These are phyloP conservation scores for Theodoxus fluviatilis DNA, from an alignment of 2,888 invertebrate species.

Conservation along the genomic window DNA sequence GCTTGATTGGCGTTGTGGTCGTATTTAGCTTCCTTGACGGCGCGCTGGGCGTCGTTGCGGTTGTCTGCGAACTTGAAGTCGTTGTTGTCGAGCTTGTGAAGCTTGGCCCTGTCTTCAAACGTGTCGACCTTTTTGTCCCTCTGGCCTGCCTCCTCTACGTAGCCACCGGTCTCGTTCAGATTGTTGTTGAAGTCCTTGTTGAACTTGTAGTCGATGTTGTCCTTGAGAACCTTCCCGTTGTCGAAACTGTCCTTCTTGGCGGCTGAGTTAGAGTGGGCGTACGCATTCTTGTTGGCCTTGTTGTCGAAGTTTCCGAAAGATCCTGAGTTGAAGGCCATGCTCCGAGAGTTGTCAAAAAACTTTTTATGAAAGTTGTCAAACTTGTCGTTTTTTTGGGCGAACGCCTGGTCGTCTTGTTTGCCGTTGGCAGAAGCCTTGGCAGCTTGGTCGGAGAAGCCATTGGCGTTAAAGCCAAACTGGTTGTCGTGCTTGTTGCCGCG, in stretches of 20 bases:
- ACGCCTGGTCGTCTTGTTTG: too few species aligned
- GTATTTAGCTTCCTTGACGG: constrained; percentile 25
- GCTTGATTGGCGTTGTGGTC: constrained; percentile 26
- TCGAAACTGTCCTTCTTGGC: constrained; percentile 27
- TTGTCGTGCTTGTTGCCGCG: too few species aligned
- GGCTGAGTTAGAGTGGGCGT: constrained; percentile 23
- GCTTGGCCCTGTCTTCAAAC: constrained; percentile 24
- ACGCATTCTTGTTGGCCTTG: too few species aligned
- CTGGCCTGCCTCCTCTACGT: constrained; percentile 27
- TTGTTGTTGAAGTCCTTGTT: constrained; percentile 28
- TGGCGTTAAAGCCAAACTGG: too few species aligned
- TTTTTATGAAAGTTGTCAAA: too few species aligned
- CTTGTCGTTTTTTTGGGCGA: too few species aligned
- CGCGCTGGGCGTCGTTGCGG: constrained; percentile 22
- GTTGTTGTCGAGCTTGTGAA: constrained; percentile 23
- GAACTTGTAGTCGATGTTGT: constrained; percentile 25
- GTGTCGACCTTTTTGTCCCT: constrained; percentile 26
- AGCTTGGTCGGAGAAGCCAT: too few species aligned
- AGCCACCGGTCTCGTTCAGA: too few species aligned
- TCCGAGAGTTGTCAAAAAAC: too few species aligned
- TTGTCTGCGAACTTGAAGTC: constrained; percentile 22
- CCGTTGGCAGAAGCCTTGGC: too few species aligned
- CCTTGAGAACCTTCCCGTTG: constrained; percentile 26
- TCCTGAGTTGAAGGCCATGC: too few species aligned
- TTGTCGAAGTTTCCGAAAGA: too few species aligned